Percentiles rank a stretch among this genome's conserved stretches.
Conservation (phyloP, 2,888 invertebrate genomes). For the Luffia ferchaultella region DNA sequence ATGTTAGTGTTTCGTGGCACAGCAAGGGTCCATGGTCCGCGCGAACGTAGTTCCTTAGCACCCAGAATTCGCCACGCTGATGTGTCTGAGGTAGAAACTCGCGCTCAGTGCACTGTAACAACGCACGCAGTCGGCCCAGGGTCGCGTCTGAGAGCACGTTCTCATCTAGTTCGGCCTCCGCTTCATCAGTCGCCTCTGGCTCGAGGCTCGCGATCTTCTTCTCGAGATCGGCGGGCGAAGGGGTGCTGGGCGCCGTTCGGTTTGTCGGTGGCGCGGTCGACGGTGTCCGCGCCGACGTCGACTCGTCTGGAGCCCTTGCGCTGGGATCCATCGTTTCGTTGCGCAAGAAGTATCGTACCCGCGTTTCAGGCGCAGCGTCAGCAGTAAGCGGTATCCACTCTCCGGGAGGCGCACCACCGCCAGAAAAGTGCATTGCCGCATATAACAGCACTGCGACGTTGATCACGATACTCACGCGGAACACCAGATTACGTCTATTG, state of each 20-base stretch:
- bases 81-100: slow-evolving; percentile 66
- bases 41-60: slow-evolving; percentile 84
- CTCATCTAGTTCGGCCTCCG: slow-evolving; percentile 41
- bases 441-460: slow-evolving; percentile 77
- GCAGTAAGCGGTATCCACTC: slow-evolving; percentile 47
- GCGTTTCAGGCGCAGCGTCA: slow-evolving; percentile 35
- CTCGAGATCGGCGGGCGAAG: slow-evolving; percentile 39
- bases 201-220: slow-evolving; percentile 37
- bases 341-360: slow-evolving; percentile 38
- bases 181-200: slow-evolving; percentile 37
- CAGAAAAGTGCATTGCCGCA: slow-evolving; percentile 71
- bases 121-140: slow-evolving; percentile 39
- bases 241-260: slow-evolving; percentile 51
- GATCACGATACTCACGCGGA: slow-evolving; percentile 77
- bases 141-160: slow-evolving; percentile 42
- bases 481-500: slow-evolving; percentile 72
- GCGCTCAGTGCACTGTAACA: slow-evolving; percentile 72
- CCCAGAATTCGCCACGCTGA: slow-evolving; percentile 87
- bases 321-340: slow-evolving; percentile 27
- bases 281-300: slow-evolving; percentile 48
- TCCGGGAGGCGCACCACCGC: slow-evolving; percentile 29
- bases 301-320: slow-evolving; percentile 33
- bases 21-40: slow-evolving; percentile 72
- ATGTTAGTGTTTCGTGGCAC: slow-evolving; percentile 88
- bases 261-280: slow-evolving; percentile 46